These are phyloP conservation scores for Trinectes maculatus DNA, from an alignment of 2,113 vertebrate genomes.

Conservation along the genomic window DNA sequence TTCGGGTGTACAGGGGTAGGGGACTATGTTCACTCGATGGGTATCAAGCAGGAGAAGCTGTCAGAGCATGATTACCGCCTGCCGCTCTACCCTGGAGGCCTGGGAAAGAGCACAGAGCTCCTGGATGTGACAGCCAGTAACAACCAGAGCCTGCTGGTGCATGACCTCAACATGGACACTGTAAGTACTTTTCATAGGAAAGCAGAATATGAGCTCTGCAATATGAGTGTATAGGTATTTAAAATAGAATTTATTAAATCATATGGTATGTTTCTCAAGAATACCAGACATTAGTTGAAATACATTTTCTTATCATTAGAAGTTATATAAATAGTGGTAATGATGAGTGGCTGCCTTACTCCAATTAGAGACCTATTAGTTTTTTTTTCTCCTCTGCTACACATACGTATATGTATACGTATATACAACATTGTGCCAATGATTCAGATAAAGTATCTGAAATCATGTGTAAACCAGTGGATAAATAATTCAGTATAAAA, in stretches of 20 bases:
- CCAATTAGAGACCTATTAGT: no score
- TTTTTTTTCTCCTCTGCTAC: no score
- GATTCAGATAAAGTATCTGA: no score
- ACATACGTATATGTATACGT: no score
- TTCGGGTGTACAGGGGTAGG: constrained; percentile 56
- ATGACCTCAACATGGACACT: constrained; percentile 87
- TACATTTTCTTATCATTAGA: no score
- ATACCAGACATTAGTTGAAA: no score
- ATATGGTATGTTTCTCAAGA: no score
- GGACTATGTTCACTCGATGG: constrained; percentile 88
- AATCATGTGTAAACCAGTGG: no score
- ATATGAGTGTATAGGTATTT: not conserved
- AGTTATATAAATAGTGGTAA: no score
- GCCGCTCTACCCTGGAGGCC: constrained; percentile 80
- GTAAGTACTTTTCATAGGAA: constrained; percentile 65
- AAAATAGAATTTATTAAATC: not conserved
- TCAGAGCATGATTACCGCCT: constrained; percentile 90
- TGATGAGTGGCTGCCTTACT: no score
- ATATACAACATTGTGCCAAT: no score
- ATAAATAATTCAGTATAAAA: no score
- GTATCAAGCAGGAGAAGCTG: constrained; percentile 95
- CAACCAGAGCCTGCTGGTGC: constrained; percentile 86
- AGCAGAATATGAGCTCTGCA: not conserved
- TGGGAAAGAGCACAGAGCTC: constrained; percentile 81
- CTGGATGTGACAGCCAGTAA: constrained; percentile 84